Base-by-base conservation (phyloP, 37 sponge, comb jelly and placozoan genomes). In the Geodia barretti region DNA sequence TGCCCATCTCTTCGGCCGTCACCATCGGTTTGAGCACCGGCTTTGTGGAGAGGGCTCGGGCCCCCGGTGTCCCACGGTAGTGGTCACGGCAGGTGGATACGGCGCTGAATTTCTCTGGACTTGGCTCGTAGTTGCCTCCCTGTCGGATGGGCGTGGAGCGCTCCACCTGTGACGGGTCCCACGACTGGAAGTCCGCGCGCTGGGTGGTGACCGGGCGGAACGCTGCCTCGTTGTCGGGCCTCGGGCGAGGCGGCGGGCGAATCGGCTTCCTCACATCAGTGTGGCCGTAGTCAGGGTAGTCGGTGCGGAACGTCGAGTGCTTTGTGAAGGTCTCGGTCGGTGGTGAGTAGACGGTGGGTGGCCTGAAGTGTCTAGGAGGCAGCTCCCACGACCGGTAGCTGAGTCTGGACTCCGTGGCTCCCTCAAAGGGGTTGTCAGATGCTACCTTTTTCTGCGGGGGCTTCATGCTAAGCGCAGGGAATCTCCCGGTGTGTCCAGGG, bases 311-410 rank as follows among this genome's bases (percentile, higher is more conserved):
- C 21, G 83, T 74, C 21, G 91, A 70, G 19, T 68, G 70, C 1
- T 60, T 38, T 17, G 66, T 20, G 63, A 91, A 83, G 39, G 82
- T 91, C 64, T 91, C 88, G 30, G 67, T 83, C 35, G 92, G 84
- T 33, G 88, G 84, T 19, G 28, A 32, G 58, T 91, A 91, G 23
- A 79, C 64, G 11, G 80, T 37, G 47, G 87, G 88, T 37, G 88
- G 87, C 25, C 87, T 69, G 37, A 64, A 75, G 64, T 67, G 69
- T 43, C 65, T 77, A 11, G 80, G 0, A 21, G 88, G 92, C 20
- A 87, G 68, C 24, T 86, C 92, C 92, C 92, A 92, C 9, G 59
- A 11, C 25, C 47, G 73, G 29, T 87, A 92, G 72, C 68, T 74
- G 0, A 28, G 70, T 3, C 60, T 30, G 9, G 70, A 73, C 14